A percentile compares a stretch with the other conserved stretches of the same genome.
These are phyloP conservation scores for Enteromius argenteus DNA, from an alignment of 2,797 vertebrate genomes.

Conservation along the genomic window DNA sequence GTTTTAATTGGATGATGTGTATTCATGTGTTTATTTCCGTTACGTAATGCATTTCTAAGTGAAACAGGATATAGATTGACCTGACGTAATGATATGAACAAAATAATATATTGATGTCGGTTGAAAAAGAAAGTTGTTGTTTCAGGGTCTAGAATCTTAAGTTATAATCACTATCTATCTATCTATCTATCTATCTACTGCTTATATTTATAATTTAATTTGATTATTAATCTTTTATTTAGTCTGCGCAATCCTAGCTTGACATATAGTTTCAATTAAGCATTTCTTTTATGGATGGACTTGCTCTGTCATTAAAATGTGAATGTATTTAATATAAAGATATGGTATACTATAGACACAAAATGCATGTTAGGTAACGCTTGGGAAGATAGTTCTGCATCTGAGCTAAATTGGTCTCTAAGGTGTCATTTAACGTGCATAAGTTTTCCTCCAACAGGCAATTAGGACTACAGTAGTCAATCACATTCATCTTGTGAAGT, in stretches of 20 bases:
- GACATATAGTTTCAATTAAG: conserved; percentile 4
- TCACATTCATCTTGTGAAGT: conserved; percentile 20
- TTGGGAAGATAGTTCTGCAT: neutral
- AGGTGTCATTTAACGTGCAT: conserved; percentile 17
- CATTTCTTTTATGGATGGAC: neutral
- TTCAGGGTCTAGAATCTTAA: neutral
- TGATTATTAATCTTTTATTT: neutral
- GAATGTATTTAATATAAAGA: neutral
- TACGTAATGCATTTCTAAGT: neutral
- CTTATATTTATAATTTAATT: neutral
- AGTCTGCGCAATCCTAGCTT: neutral
- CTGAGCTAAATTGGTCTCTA: conserved; percentile 38
- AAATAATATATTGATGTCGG: neutral
- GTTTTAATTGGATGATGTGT: neutral
- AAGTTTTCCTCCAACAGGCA: neutral
- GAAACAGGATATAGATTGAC: neutral
- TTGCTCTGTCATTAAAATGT: conserved; percentile 12
- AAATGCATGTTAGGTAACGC: neutral
- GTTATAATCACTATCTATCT: too few species aligned
- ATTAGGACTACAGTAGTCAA: neutral
- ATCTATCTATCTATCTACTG: too few species aligned
- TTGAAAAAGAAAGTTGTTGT: neutral
- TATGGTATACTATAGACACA: neutral
- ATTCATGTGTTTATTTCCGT: neutral
- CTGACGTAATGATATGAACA: neutral